Evolutionary conservation across 2,113 vertebrate species (phyloP), one percentile per base, ranked within the genome.

Genomic region (Panurus biarmicus): DNA sequence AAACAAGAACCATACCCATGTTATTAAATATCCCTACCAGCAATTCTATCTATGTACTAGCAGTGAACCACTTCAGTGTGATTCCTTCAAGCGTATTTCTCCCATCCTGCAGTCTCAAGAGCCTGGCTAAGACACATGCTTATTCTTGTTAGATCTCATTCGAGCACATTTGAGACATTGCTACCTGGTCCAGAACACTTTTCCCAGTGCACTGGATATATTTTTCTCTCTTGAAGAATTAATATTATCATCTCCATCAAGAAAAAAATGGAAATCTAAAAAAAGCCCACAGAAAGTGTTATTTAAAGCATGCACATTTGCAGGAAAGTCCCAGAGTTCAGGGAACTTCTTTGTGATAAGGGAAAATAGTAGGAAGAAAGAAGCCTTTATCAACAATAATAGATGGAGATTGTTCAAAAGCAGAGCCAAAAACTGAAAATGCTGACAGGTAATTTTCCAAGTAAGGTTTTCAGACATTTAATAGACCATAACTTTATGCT

Each of bases 11-110:
- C 65, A 84, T 93, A 71, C 15, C 69, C 48, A 29, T 57, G 90
- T 78, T 90, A 89, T 85, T 83, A 90, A 89, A 92, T 74, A 94
- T 61, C 86, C 86, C 86, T 71, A 89, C 73, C 44, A 95, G 86
- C 65, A 85, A 85, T 85, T 66, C 75, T 84, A 22, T 48, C 67
- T 38, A 15, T 57, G 57, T 77, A 84, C 80, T 66, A 66, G 10
- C 7, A 13, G 70, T 9, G 10, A 87, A 82, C 50, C 66, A 79
- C 50, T 90, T 74, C 44, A 48, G 28, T 29, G 14, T 19, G 23
- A 91, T 81, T 83, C 75, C 72, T 95, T 86, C 12, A 3, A 91
- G 65, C 13, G 0, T n/a, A 36, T 71, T 90, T 91, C 67, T 95
- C 56, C 64, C 65, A 87, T 56, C 56, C 61, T 29, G 23, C 24